A percentile compares a stretch with the other conserved stretches of the same genome.
These are phyloP conservation scores for Drosophila neonasuta DNA, from an alignment of 2,888 invertebrate species.

Conservation along the genomic window DNA sequence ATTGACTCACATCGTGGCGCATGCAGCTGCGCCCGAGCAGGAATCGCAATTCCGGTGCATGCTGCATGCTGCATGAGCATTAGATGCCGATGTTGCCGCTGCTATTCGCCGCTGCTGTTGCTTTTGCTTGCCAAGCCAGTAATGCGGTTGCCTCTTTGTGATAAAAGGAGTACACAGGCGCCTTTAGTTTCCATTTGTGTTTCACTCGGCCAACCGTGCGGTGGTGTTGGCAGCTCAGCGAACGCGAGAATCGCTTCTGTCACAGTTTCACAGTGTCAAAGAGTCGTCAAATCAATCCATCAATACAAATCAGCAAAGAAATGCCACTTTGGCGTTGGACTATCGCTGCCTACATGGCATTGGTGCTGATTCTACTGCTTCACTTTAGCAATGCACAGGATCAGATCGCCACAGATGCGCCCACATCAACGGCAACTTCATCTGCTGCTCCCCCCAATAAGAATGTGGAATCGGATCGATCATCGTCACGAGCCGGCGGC, in stretches of 20 bases:
- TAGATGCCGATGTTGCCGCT: slow-evolving; percentile 37
- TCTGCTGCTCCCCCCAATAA: neutral
- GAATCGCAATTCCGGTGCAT: slow-evolving; percentile 68
- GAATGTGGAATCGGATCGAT: slow-evolving; percentile 3
- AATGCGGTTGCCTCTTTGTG: slow-evolving; percentile 42
- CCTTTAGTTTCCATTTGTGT: slow-evolving; percentile 68
- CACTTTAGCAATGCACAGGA: slow-evolving; percentile 38
- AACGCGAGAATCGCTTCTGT: slow-evolving; percentile 4
- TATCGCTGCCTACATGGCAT: slow-evolving; percentile 42
- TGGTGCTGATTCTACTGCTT: slow-evolving; percentile 54
- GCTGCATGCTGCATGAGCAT: slow-evolving; percentile 52
- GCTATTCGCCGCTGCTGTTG: slow-evolving; percentile 13
- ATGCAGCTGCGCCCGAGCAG: slow-evolving; percentile 47
- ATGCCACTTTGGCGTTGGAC: slow-evolving; percentile 51
- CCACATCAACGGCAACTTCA: neutral
- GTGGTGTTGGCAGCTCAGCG: slow-evolving; percentile 41
- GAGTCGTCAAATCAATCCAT: neutral
- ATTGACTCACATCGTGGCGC: slow-evolving; percentile 26
- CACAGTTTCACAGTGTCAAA: neutral
- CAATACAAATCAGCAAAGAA: neutral
- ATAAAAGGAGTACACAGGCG: slow-evolving; percentile 69
- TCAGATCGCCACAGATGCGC: slow-evolving; percentile 5
- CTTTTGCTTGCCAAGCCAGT: slow-evolving; percentile 24
- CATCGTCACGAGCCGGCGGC: slow-evolving; percentile 26
- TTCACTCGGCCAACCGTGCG: slow-evolving; percentile 64